Conservation (phyloP, 2,888 invertebrate species). For the Phytoseiulus persimilis region DNA sequence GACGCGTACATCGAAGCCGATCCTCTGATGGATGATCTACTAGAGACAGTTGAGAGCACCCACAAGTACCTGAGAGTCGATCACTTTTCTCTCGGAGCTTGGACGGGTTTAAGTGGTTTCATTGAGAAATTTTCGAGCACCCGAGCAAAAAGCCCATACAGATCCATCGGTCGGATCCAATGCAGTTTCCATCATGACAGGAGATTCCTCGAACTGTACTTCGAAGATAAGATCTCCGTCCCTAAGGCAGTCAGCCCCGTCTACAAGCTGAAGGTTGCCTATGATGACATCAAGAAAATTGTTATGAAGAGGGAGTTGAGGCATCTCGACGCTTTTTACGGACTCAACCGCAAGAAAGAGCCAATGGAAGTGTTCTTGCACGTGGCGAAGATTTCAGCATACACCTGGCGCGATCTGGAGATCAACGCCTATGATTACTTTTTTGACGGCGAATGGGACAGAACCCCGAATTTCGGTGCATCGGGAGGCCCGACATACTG, state of each 20-base stretch:
- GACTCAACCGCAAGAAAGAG: neutral
- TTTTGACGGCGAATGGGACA: slow-evolving; percentile 15
- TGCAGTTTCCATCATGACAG: slow-evolving; percentile 9
- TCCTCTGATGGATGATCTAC: neutral
- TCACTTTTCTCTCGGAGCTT: neutral
- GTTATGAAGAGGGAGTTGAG: slow-evolving; percentile 7
- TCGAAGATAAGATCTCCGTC: neutral
- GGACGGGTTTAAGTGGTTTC: neutral
- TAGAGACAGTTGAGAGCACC: neutral
- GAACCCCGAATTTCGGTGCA: neutral
- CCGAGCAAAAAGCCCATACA: no score
- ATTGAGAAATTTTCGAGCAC: neutral
- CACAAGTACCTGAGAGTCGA: neutral
- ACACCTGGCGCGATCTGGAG: neutral
- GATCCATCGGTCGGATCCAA: neutral
- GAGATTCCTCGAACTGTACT: neutral
- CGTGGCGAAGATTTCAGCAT: neutral
- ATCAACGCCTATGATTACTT: neutral
- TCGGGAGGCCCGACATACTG: neutral
- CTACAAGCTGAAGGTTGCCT: slow-evolving; percentile 10
- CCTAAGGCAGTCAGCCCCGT: neutral
- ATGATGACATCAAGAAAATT: slow-evolving; percentile 8
- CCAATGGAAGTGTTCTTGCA: slow-evolving; percentile 12
- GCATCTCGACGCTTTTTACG: slow-evolving; percentile 10
- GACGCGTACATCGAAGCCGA: neutral